Conservation (phyloP, 2,797 vertebrate genomes). For the Anolis apletophallus region DNA sequence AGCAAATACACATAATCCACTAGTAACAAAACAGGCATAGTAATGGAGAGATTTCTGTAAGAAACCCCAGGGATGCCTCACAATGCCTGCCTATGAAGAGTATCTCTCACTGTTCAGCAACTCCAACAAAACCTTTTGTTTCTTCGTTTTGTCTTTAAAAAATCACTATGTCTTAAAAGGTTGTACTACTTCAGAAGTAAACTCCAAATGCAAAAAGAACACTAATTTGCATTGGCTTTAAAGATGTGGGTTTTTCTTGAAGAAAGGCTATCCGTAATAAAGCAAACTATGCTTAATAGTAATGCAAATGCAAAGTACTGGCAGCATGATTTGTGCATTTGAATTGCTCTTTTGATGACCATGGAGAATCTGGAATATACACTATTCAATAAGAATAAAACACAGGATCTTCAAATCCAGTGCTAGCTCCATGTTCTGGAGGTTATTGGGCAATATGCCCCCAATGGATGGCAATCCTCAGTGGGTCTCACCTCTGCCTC, state of each 20-base stretch:
- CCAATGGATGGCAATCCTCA: not conserved
- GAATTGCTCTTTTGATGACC: conserved; percentile 69
- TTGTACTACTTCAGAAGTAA: conserved; percentile 62
- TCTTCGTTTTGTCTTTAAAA: conserved; percentile 48
- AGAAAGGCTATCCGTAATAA: conserved; percentile 68
- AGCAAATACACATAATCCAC: conserved; percentile 81
- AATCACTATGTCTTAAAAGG: conserved; percentile 62
- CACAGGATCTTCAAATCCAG: not conserved
- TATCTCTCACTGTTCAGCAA: conserved; percentile 73
- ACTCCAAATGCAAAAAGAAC: conserved; percentile 60
- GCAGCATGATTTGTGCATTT: conserved; percentile 65
- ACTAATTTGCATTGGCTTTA: conserved; percentile 73
- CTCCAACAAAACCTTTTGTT: conserved; percentile 49
- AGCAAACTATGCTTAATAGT: conserved; percentile 61
- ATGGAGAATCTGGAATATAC: conserved; percentile 72
- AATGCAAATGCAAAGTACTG: conserved; percentile 69
- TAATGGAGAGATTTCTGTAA: conserved; percentile 76
- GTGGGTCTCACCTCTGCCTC: too few species aligned
- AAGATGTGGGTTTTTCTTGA: conserved; percentile 43
- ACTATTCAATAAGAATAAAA: conserved; percentile 66
- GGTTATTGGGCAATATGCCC: not conserved
- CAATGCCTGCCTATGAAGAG: conserved; percentile 71
- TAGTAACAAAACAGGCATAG: conserved; percentile 69
- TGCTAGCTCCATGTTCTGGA: not conserved
- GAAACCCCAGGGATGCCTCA: conserved; percentile 66